Evolutionary conservation across 2,113 vertebrate species (phyloP).

Genomic region (Laterallus jamaicensis): DNA sequence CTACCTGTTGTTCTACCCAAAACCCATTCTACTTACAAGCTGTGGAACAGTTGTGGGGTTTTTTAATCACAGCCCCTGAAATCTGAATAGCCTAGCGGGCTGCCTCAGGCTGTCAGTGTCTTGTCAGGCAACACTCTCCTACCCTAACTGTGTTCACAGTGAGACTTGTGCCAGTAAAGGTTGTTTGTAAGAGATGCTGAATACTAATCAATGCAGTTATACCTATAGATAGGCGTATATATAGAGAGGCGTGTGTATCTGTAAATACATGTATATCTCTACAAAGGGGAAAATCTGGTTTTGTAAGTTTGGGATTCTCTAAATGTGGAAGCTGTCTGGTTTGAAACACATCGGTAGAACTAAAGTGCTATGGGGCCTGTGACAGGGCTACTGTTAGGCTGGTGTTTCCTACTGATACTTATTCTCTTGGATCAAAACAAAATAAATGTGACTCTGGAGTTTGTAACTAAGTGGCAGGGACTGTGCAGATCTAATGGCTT

Average conservation of each 20-base stretch:
- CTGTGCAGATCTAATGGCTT: background rate
- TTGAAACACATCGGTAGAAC: background rate
- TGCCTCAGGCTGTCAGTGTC: background rate
- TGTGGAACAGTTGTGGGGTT: background rate
- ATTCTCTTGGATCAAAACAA: background rate
- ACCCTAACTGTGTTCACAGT: background rate
- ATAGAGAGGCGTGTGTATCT: background rate
- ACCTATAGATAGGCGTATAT: background rate
- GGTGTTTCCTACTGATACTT: background rate
- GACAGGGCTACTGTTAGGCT: background rate
- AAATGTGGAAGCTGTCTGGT: accelerated
- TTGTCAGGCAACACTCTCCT: background rate
- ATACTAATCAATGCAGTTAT: background rate
- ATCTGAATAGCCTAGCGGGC: background rate
- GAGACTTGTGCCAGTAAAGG: background rate
- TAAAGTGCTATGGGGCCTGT: background rate
- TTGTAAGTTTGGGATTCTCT: background rate
- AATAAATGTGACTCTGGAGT: background rate
- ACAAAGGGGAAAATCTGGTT: background rate
- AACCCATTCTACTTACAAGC: background rate
- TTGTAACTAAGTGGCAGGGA: background rate
- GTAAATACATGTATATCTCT: background rate
- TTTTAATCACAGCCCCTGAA: background rate
- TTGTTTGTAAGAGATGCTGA: background rate
- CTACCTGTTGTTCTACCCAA: background rate